Base-by-base conservation (phyloP, 2,113 vertebrate genomes). In the Anarhynchus alexandrinus region DNA sequence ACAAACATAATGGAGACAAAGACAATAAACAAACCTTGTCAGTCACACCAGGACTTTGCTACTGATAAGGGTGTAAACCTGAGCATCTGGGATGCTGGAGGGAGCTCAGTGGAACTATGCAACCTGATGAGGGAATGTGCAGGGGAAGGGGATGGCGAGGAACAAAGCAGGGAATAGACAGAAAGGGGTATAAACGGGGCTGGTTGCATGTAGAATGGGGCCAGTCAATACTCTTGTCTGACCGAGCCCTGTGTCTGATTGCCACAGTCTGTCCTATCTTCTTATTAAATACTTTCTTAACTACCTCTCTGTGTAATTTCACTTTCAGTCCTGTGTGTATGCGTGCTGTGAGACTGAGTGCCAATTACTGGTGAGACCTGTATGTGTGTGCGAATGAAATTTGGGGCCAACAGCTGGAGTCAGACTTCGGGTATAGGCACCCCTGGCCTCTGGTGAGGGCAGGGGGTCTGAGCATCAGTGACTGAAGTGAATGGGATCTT, bases 131-230 rank as follows among this genome's bases (percentile, higher is more conserved):
- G 16, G 25, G 30, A 57, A 49, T 7, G 5, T 57, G 20, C 25
- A 72, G 42, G 11, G 30, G 20, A 66, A n/a, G 11, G 9, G 18
- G 18, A 19, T 47, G 14, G 17, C 5, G 30, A 32, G 59, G 36
- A 51, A 58, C 11, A 79, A 34, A 70, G 22, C 2, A 2, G 32
- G 27, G 15, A 61, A 61, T 5, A 79, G 34, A 21, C 8, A 38
- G 55, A 70, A 17, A 27, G 17, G 15, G 4, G 4, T 61, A 32
- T 26, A 52, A 78, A 55, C 69, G 27, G 16, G 13, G 4, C 8
- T 2, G 2, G 4, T 2, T 67, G 10, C 36, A 36, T 13, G 12
- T 59, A 77, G 67, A 77, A 58, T 0, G 1, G 19, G 6, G 29
- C 19, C 5, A 2, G 15, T 51, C 10, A 43, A 16, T 38, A 45